Conservation (phyloP, 2,113 vertebrate genomes). For the Bungarus multicinctus region DNA sequence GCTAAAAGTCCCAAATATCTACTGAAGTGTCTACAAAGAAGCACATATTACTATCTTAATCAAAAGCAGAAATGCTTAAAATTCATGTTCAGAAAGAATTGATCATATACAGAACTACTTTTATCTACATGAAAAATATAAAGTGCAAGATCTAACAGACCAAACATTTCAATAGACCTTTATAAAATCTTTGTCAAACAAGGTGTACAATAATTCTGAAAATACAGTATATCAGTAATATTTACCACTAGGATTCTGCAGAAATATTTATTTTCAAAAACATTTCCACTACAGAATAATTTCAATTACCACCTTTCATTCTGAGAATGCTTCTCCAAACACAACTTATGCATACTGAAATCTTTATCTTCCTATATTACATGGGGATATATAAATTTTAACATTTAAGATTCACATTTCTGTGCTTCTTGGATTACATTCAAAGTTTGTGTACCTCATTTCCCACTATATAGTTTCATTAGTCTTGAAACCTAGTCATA, state of each 20-base stretch:
- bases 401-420: background rate
- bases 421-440: slow-evolving; percentile 41
- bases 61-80: background rate
- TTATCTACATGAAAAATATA: background rate
- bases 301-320: slow-evolving; percentile 10
- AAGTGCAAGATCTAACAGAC: background rate
- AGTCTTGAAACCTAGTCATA: slow-evolving; percentile 5
- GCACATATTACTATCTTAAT: background rate
- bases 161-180: background rate
- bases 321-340: background rate
- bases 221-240: slow-evolving; percentile 3
- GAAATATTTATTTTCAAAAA: background rate
- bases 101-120: background rate
- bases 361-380: background rate
- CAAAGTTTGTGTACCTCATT: slow-evolving; percentile 30
- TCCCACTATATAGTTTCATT: slow-evolving; percentile 18
- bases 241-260: background rate
- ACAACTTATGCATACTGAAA: background rate
- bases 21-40: background rate
- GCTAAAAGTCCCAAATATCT: background rate
- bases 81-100: background rate
- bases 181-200: background rate
- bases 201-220: slow-evolving; percentile 11
- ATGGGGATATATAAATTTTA: background rate
- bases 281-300: background rate